phyloP scores from a whole-genome alignment of 2,797 vertebrate genomes.

The Onychomys torridus region DNA sequence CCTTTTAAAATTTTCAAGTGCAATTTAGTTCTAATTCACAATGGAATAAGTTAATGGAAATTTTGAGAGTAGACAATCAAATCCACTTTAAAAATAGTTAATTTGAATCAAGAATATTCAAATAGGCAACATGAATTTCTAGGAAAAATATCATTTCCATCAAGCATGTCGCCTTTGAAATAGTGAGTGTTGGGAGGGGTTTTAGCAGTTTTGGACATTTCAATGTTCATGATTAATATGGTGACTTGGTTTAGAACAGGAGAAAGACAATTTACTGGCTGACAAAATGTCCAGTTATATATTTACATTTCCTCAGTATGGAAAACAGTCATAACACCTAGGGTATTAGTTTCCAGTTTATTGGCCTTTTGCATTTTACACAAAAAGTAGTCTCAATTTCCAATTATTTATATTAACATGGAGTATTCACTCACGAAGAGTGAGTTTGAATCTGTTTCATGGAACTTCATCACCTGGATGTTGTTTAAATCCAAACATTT shows the following conservation, averaged over 20 bases:
- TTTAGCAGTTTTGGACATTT: conserved; percentile 12
- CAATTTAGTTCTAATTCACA: conserved; percentile 67
- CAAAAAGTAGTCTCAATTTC: conserved; percentile 45
- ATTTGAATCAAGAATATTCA: conserved; percentile 61
- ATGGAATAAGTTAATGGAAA: conserved; percentile 70
- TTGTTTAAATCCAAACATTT: conserved; percentile 68
- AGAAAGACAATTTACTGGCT: conserved; percentile 75
- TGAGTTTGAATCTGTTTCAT: conserved; percentile 27
- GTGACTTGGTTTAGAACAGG: conserved; percentile 50
- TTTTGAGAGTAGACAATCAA: conserved; percentile 68
- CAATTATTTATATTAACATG: conserved; percentile 58
- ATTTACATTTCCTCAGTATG: conserved; percentile 65
- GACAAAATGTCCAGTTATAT: conserved; percentile 60
- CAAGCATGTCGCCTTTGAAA: conserved; percentile 39
- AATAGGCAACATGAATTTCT: conserved; percentile 52
- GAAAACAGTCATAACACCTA: conserved; percentile 66
- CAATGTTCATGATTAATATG: conserved; percentile 56
- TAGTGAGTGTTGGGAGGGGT: background rate
- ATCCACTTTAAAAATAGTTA: conserved; percentile 64
- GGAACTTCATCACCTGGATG: conserved; percentile 39
- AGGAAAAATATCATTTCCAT: conserved; percentile 5
- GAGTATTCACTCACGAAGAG: conserved; percentile 14
- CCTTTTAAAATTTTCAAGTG: conserved; percentile 46
- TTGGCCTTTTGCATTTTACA: conserved; percentile 57
- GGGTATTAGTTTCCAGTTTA: conserved; percentile 62